These are phyloP conservation scores for Muraenolepis orangiensis DNA, from an alignment of 2,797 vertebrate genomes.

Conservation along the genomic window DNA sequence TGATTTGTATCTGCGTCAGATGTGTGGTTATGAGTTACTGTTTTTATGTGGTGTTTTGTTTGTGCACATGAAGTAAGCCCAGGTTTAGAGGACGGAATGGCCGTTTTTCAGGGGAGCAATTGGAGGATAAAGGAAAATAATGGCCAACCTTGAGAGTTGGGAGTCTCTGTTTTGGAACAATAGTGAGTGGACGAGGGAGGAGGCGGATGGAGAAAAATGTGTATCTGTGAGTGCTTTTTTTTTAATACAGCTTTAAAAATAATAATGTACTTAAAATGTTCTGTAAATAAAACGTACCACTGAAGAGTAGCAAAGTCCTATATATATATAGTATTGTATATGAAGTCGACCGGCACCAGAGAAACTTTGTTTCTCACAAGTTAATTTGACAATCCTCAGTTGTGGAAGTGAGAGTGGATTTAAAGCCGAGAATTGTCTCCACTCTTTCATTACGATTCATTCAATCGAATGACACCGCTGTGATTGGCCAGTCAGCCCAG, in stretches of 20 bases:
- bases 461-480: conserved; percentile 30
- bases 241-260: not conserved
- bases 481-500: conserved; percentile 19
- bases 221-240: not conserved
- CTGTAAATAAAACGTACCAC: not conserved
- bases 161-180: not conserved
- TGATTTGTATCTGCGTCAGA: not conserved
- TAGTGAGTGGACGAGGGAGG: not conserved
- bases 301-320: not conserved
- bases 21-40: not conserved
- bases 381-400: not conserved
- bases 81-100: not conserved
- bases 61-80: not conserved
- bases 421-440: conserved; percentile 35
- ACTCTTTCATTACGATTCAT: conserved; percentile 8
- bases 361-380: not conserved
- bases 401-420: not conserved
- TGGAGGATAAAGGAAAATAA: not conserved
- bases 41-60: not conserved
- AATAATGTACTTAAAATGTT: not conserved
- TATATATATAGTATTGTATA: not conserved
- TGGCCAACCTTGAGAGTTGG: not conserved
- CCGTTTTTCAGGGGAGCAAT: not conserved
- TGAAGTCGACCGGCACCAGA: not conserved
- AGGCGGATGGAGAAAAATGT: not conserved